These are phyloP conservation scores for Drosophila rhopaloa DNA, from an alignment of 1,140 invertebrate species.

Conservation along the genomic window DNA sequence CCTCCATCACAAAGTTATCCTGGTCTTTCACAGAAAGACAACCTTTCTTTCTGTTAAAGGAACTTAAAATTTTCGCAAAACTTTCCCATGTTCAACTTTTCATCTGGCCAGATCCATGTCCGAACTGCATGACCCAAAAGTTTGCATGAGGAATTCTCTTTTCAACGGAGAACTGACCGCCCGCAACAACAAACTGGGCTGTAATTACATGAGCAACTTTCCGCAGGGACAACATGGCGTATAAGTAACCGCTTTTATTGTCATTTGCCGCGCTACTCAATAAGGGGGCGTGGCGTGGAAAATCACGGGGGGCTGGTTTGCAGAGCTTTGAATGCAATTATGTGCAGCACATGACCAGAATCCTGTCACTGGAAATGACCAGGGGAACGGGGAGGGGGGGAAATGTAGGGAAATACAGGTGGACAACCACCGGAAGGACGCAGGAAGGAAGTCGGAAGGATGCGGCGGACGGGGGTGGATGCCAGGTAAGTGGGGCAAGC, in stretches of 20 bases:
- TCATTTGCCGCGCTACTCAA: conserved; percentile 62
- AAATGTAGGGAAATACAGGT: too few species aligned
- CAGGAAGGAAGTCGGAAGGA: conserved; percentile 40
- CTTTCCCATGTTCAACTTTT: conserved; percentile 23
- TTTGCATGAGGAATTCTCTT: conserved; percentile 33
- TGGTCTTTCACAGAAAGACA: not conserved
- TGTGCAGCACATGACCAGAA: conserved; percentile 71
- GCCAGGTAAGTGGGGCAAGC: conserved; percentile 69
- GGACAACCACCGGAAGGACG: conserved; percentile 21
- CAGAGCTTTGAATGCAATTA: conserved; percentile 76
- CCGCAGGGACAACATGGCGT: conserved; percentile 57
- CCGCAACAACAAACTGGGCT: conserved; percentile 13
- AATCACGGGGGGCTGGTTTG: conserved; percentile 1
- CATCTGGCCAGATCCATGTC: conserved; percentile 35
- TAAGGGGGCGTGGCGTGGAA: conserved; percentile 8
- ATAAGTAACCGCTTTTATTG: conserved; percentile 73
- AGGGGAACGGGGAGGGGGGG: not conserved
- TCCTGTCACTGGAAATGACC: conserved; percentile 28
- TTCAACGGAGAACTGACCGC: not conserved
- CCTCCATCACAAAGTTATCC: conserved; percentile 23
- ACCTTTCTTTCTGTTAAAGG: not conserved
- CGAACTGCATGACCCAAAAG: conserved; percentile 31
- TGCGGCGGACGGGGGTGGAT: conserved; percentile 16
- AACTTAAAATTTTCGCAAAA: conserved; percentile 26
- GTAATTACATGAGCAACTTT: conserved; percentile 39